A percentile compares a stretch with the other conserved stretches of the same genome.
These are phyloP conservation scores for Hemiprocne comata DNA, from an alignment of 2,113 vertebrate genomes.

Conservation along the genomic window DNA sequence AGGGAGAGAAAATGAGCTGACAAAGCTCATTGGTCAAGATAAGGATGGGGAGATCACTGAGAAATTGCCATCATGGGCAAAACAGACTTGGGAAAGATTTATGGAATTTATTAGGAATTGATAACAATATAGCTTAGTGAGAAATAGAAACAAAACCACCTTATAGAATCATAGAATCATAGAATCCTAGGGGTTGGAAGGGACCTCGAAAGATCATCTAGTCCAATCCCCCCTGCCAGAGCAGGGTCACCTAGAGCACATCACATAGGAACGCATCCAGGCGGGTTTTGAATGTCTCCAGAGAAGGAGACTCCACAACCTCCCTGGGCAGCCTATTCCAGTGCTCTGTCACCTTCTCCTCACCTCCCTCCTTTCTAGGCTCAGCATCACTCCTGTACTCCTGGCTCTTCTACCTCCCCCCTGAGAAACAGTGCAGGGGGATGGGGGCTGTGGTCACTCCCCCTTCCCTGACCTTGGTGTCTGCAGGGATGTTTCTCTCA, in stretches of 20 bases:
- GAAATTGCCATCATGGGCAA: background rate
- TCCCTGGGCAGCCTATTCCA: no score
- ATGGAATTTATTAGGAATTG: background rate
- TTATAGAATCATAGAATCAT: no score
- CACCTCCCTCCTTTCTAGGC: background rate
- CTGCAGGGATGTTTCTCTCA: background rate
- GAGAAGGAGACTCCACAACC: no score
- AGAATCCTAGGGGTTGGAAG: no score
- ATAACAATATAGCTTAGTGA: background rate
- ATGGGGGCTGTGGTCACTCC: fast-evolving
- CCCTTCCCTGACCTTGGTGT: background rate
- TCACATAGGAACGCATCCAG: no score
- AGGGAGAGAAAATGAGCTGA: background rate
- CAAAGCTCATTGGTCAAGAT: background rate
- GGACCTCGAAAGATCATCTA: no score
- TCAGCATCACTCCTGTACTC: background rate
- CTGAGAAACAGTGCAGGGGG: fast-evolving
- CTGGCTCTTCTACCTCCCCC: background rate
- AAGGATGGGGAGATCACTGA: background rate
- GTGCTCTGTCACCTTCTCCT: no score
- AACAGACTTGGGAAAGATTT: background rate
- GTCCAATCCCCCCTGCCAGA: no score
- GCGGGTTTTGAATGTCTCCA: no score
- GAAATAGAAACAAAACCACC: background rate
- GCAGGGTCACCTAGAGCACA: no score